A percentile compares a stretch with the other conserved stretches of the same genome.
These are phyloP conservation scores for Ambastaia sidthimunki DNA, from an alignment of 2,797 vertebrate species.

Conservation along the genomic window DNA sequence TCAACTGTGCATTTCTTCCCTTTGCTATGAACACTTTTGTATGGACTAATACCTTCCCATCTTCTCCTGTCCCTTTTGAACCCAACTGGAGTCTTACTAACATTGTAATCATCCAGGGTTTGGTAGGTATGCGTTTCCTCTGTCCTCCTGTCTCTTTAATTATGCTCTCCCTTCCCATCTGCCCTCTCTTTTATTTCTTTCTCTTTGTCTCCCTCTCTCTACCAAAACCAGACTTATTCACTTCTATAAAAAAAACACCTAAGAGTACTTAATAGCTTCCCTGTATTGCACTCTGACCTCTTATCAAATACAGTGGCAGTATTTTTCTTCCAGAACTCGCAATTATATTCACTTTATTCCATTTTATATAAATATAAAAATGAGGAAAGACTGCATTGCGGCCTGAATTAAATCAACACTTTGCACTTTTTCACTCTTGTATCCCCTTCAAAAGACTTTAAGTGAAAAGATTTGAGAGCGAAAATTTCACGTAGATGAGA, in stretches of 20 bases:
- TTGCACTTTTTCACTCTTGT: slow-evolving; percentile 6
- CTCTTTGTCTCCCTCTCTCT: slow-evolving; percentile 24
- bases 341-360: not conserved
- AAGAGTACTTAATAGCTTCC: slow-evolving; percentile 29
- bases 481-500: slow-evolving; percentile 50
- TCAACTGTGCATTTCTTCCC: slow-evolving; percentile 51
- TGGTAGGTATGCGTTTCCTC: slow-evolving; percentile 64
- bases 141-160: not conserved
- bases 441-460: slow-evolving; percentile 17
- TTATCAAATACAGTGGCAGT: slow-evolving; percentile 38
- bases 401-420: not conserved
- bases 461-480: slow-evolving; percentile 32
- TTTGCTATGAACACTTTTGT: slow-evolving; percentile 53
- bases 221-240: slow-evolving; percentile 29
- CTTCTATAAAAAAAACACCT: slow-evolving; percentile 4
- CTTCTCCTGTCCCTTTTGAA: slow-evolving; percentile 68
- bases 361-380: slow-evolving; percentile 1
- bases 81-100: slow-evolving; percentile 63
- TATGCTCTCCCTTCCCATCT: not conserved
- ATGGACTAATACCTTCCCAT: slow-evolving; percentile 40
- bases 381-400: slow-evolving; percentile 19
- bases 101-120: slow-evolving; percentile 70
- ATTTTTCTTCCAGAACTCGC: slow-evolving; percentile 2
- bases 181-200: not conserved
- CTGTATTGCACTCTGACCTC: slow-evolving; percentile 48